Percentiles rank a stretch among this genome's conserved stretches.
These are phyloP conservation scores for Caradrina clavipalpis DNA, from an alignment of 2,888 invertebrate species.

Conservation along the genomic window DNA sequence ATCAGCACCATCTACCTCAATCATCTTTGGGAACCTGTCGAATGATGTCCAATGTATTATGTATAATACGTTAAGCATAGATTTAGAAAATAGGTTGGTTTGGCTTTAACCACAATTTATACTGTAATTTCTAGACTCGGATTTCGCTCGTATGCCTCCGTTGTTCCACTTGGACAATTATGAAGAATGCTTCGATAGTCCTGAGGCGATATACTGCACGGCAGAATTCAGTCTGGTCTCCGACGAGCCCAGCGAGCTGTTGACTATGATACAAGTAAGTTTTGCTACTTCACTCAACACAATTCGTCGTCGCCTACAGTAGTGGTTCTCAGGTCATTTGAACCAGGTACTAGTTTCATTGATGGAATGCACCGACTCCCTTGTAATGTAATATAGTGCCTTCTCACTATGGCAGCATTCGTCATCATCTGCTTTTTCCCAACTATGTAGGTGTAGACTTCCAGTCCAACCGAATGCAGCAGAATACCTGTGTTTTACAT, in stretches of 20 bases:
- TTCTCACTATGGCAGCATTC: too few species aligned
- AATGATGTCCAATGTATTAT: too few species aligned
- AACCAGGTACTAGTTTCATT: background rate
- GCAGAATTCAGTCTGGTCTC: constrained; percentile 61
- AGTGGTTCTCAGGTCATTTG: background rate
- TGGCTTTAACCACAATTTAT: background rate
- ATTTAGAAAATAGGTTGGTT: background rate
- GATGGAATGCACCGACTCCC: background rate
- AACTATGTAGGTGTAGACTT: too few species aligned
- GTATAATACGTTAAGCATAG: too few species aligned
- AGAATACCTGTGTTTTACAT: too few species aligned
- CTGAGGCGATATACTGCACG: constrained; percentile 63
- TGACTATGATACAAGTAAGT: constrained; percentile 62
- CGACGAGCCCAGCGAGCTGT: constrained; percentile 59
- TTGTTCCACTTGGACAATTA: constrained; percentile 65
- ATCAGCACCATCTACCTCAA: too few species aligned
- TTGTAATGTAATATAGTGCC: too few species aligned
- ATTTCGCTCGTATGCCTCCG: constrained; percentile 67
- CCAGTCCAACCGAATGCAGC: too few species aligned
- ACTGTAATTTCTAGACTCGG: constrained; percentile 29
- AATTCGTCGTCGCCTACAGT: too few species aligned
- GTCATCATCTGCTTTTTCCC: too few species aligned
- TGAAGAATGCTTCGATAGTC: constrained; percentile 59
- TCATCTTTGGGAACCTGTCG: too few species aligned
- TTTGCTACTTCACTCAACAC: background rate